Conservation (phyloP, 2,113 vertebrate genomes). For the Gobiocypris rarus region DNA sequence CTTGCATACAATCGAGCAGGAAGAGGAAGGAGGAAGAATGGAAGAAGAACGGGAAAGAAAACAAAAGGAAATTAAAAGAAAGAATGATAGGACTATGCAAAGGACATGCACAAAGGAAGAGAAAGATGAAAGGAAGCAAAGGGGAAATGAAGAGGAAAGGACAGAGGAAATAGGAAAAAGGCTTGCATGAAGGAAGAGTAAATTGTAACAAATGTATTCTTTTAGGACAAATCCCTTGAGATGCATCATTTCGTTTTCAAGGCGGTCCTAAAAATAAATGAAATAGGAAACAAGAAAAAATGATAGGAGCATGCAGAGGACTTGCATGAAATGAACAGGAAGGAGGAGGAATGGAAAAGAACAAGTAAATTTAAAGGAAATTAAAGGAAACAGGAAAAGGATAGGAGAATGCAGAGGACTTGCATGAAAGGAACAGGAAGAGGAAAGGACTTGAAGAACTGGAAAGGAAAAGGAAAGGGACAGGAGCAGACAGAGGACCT, state of each 20-base stretch:
- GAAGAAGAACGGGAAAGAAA: too few relatives aligned
- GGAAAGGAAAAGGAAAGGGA: background rate
- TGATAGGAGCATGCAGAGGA: background rate
- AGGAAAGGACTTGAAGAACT: background rate
- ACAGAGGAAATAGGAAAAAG: too few relatives aligned
- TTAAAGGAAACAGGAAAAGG: too few relatives aligned
- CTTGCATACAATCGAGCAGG: background rate
- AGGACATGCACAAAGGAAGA: background rate
- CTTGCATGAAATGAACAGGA: background rate
- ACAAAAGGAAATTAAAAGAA: background rate
- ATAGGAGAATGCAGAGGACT: background rate
- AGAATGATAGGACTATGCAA: background rate
- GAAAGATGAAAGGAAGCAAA: background rate
- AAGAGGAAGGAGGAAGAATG: background rate
- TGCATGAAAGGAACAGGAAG: background rate
- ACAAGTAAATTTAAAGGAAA: too few relatives aligned
- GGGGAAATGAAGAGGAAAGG: background rate
- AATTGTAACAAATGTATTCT: too few relatives aligned
- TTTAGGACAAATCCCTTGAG: too few relatives aligned
- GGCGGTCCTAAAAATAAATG: too few relatives aligned
- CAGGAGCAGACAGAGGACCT: conserved; percentile 75
- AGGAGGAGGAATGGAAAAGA: background rate
- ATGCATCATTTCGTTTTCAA: too few relatives aligned
- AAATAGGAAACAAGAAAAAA: background rate
- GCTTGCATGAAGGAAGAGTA: background rate